Conservation (phyloP, 1,140 invertebrate genomes). For the Paraescarpia echinospica region DNA sequence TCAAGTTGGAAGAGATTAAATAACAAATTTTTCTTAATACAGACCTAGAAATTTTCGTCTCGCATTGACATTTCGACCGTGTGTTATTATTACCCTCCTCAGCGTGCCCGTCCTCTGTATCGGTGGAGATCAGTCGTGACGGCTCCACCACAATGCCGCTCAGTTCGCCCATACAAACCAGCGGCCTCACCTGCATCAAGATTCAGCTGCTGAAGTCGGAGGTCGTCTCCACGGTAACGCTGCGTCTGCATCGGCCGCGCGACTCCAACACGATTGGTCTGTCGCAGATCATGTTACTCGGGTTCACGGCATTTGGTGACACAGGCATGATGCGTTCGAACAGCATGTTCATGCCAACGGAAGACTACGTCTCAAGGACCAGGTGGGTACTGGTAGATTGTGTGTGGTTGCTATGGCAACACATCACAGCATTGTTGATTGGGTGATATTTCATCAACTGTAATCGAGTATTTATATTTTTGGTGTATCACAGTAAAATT, state of each 20-base stretch:
- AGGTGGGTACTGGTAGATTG: conserved; percentile 53
- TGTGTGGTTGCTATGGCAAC: background rate
- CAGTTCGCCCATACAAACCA: conserved; percentile 74
- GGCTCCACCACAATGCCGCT: conserved; percentile 65
- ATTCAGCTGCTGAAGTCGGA: conserved; percentile 78
- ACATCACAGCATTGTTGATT: background rate
- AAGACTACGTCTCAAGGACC: conserved; percentile 57
- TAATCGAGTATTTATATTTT: no score
- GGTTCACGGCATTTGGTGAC: conserved; percentile 70
- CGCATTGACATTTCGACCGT: no score
- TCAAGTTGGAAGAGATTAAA: no score
- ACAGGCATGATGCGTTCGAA: conserved; percentile 47
- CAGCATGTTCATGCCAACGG: conserved; percentile 23
- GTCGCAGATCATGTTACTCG: conserved; percentile 82
- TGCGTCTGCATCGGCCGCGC: conserved; percentile 77
- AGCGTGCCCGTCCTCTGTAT: conserved; percentile 88
- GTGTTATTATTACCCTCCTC: no score
- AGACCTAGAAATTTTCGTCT: no score
- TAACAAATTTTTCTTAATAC: no score
- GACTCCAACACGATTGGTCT: conserved; percentile 85
- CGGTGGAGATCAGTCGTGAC: conserved; percentile 73
- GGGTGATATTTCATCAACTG: background rate
- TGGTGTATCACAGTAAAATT: no score
- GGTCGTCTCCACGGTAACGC: conserved; percentile 66
- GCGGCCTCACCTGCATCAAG: conserved; percentile 82